These are phyloP conservation scores for Hylomyscus alleni DNA, from an alignment of 2,797 vertebrate genomes.

Conservation along the genomic window DNA sequence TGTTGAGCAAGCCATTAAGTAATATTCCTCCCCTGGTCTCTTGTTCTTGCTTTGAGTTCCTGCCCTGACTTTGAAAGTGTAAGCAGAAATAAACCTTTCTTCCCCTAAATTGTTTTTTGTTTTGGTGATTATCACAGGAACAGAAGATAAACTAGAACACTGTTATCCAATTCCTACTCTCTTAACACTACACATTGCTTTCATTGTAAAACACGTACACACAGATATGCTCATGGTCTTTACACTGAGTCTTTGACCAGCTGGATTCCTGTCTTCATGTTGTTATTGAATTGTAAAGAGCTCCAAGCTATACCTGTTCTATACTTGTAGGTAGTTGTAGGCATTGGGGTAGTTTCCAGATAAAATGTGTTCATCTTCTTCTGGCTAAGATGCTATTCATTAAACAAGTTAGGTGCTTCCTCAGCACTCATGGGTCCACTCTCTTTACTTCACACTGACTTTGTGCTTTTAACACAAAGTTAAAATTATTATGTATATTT, in stretches of 20 bases:
- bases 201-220: not conserved
- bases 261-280: not conserved
- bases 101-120: not conserved
- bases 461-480: not conserved
- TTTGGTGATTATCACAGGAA: not conserved
- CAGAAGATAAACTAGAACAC: not conserved
- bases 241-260: not conserved
- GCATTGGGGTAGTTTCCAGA: not conserved
- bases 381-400: not conserved
- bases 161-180: not conserved
- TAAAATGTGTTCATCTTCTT: not conserved
- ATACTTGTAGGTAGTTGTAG: not conserved
- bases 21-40: not conserved
- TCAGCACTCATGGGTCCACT: not conserved
- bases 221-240: not conserved
- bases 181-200: not conserved
- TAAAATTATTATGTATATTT: not conserved
- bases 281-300: not conserved
- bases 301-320: not conserved
- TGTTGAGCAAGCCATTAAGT: not conserved
- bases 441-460: not conserved
- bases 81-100: not conserved
- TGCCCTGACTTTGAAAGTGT: not conserved
- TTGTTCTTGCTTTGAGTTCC: not conserved
- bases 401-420: not conserved